A percentile compares a stretch with the other conserved stretches of the same genome.
Evolutionary conservation across 2,113 vertebrate species (phyloP).

Genomic region (Diglossa brunneiventris): DNA sequence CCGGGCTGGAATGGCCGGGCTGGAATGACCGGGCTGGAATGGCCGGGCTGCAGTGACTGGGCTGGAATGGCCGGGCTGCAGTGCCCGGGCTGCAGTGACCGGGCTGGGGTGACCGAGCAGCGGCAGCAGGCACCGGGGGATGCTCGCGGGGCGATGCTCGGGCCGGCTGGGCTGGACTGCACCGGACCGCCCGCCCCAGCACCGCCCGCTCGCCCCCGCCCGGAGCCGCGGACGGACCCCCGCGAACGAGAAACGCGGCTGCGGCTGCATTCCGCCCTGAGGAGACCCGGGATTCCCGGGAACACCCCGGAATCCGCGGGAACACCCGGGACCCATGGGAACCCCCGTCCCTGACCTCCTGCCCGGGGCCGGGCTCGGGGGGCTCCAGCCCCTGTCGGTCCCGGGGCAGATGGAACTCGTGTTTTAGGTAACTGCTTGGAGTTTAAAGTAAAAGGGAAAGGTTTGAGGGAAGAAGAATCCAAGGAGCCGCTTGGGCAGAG

Average conservation of each 20-base stretch:
- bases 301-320: too few relatives aligned
- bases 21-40: too few relatives aligned
- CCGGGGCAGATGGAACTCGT: fast-evolving
- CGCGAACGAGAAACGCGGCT: neutral
- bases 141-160: neutral
- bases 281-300: too few relatives aligned
- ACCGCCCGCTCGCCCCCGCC: neutral
- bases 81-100: too few relatives aligned
- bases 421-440: neutral
- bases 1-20: neutral
- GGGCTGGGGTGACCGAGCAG: neutral
- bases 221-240: too few relatives aligned
- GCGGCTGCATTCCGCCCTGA: too few relatives aligned
- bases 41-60: too few relatives aligned
- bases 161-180: too few relatives aligned
- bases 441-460: neutral
- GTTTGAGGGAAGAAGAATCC: neutral
- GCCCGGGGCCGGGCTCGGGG: neutral
- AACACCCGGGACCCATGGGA: too few relatives aligned
- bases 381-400: neutral
- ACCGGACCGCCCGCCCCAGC: too few relatives aligned
- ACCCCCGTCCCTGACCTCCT: neutral
- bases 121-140: too few relatives aligned
- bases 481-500: neutral
- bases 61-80: too few relatives aligned